Conservation (phyloP, 2,113 vertebrate species). For the Nannospalax galili region DNA sequence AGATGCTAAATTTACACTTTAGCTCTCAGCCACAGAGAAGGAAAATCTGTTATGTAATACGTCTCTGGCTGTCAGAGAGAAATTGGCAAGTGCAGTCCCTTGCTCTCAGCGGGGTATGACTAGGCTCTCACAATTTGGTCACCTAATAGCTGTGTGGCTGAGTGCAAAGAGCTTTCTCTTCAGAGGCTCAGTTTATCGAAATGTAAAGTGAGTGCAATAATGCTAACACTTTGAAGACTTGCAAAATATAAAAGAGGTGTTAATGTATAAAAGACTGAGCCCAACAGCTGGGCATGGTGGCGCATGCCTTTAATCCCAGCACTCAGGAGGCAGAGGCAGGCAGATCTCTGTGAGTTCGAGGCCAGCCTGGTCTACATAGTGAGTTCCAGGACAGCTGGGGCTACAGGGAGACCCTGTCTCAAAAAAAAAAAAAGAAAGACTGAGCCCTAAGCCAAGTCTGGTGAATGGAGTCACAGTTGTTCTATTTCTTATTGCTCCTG, state of each 20-base stretch:
- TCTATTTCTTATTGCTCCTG: slow-evolving; percentile 46
- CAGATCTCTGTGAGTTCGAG: too few species aligned
- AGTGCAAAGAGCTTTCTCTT: not conserved
- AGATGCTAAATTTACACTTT: not conserved
- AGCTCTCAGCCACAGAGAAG: not conserved
- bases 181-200: slow-evolving; percentile 11
- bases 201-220: not conserved
- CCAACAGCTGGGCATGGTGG: too few species aligned
- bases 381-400: too few species aligned
- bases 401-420: too few species aligned
- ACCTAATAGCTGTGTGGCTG: not conserved
- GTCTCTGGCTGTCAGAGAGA: slow-evolving; percentile 6
- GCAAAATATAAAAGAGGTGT: not conserved
- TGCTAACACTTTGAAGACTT: not conserved
- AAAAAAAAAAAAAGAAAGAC: too few species aligned
- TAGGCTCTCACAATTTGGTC: not conserved
- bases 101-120: not conserved
- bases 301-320: too few species aligned
- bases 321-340: too few species aligned
- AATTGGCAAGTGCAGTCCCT: not conserved
- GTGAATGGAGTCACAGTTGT: not conserved
- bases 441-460: not conserved
- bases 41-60: not conserved
- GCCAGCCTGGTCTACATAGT: too few species aligned
- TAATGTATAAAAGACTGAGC: not conserved